A percentile compares a stretch with the other conserved stretches of the same genome.
Evolutionary conservation across 37 sponge, comb jelly and placozoan genomes (phyloP).

Genomic region (Eunapius fragilis): DNA sequence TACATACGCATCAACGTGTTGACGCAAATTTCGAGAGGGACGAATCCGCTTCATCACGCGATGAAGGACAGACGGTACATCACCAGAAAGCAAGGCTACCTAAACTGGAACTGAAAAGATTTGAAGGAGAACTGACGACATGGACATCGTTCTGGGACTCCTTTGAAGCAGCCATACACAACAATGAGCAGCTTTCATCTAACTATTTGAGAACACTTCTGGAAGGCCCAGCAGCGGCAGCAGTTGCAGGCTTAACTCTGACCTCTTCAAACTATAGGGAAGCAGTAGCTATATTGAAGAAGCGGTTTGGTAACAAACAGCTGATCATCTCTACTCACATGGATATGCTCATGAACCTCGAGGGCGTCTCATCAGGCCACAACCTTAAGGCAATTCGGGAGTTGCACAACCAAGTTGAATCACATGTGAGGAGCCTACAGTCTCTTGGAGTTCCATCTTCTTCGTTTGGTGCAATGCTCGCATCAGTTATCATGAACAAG

Average conservation of each 20-base stretch:
- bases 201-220: conserved; percentile 18
- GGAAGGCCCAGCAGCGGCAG: conserved; percentile 21
- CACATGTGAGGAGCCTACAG: conserved; percentile 11
- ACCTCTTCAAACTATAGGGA: conserved; percentile 25
- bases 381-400: conserved; percentile 14
- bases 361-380: neutral
- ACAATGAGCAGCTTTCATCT: neutral
- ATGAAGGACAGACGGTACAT: no score
- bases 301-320: conserved; percentile 26
- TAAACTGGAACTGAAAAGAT: conserved; percentile 13
- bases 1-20: no score
- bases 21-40: no score
- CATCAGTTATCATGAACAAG: conserved; percentile 2
- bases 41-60: no score
- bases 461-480: conserved; percentile 18
- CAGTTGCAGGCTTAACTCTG: conserved; percentile 24
- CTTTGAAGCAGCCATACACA: conserved; percentile 26
- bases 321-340: conserved; percentile 24
- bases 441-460: conserved; percentile 11
- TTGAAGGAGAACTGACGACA: conserved; percentile 22
- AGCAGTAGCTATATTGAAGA: conserved; percentile 18
- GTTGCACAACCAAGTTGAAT: conserved; percentile 2
- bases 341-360: conserved; percentile 33
- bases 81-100: no score
- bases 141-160: conserved; percentile 28